Conservation (phyloP, 2,797 vertebrate species). For the Acrossocheilus fasciatus region DNA sequence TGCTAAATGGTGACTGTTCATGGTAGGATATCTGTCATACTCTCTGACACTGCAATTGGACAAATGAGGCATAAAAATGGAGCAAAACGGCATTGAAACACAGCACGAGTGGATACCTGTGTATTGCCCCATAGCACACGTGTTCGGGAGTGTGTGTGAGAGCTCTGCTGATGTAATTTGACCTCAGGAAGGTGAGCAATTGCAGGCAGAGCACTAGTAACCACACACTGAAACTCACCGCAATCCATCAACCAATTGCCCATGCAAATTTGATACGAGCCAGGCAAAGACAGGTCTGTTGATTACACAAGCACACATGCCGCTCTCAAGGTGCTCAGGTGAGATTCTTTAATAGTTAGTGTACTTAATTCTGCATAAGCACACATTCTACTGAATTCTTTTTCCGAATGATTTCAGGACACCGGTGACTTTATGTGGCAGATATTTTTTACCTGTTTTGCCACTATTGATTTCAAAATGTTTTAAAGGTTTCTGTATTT, state of each 20-base stretch:
- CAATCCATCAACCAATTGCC: slow-evolving; percentile 59
- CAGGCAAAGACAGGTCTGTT: slow-evolving; percentile 49
- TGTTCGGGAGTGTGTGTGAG: slow-evolving; percentile 39
- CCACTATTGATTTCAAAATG: neutral
- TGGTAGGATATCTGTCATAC: neutral
- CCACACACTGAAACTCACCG: slow-evolving; percentile 58
- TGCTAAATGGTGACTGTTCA: neutral
- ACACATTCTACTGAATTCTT: slow-evolving; percentile 1
- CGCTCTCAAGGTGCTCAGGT: neutral
- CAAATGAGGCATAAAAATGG: neutral
- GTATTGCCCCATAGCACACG: slow-evolving; percentile 14
- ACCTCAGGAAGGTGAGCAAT: slow-evolving; percentile 55
- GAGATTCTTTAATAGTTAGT: slow-evolving; percentile 24
- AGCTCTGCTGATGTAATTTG: slow-evolving; percentile 57
- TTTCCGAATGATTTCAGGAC: neutral
- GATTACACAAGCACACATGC: slow-evolving; percentile 42
- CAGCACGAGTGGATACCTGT: neutral
- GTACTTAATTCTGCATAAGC: slow-evolving; percentile 31
- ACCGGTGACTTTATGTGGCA: neutral
- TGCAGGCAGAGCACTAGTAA: slow-evolving; percentile 51
- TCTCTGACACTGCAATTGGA: neutral
- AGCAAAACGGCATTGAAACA: neutral
- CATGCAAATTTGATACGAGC: slow-evolving; percentile 61
- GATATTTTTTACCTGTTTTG: neutral
- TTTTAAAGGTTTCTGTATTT: neutral